phyloP scores from a whole-genome alignment of 2,888 invertebrate species.

The Rhamphomyia laevipes region DNA sequence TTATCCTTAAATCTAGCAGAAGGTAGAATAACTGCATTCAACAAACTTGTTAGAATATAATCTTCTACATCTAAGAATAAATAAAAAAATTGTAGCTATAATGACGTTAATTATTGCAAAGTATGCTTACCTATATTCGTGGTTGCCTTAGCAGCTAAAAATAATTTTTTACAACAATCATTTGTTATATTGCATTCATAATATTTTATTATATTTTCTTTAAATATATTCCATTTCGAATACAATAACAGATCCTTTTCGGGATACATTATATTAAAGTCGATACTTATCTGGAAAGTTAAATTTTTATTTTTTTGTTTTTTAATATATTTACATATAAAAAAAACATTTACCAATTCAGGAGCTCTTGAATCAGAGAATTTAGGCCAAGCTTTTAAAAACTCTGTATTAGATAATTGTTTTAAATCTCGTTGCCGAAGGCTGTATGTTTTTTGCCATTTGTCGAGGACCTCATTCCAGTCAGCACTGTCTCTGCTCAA shows the following conservation, averaged over 20 bases:
- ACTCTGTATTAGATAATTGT: neutral
- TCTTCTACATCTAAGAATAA: neutral
- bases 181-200: slow-evolving; percentile 8
- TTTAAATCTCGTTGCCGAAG: slow-evolving; percentile 9
- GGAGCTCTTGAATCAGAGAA: slow-evolving; percentile 8
- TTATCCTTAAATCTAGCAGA: slow-evolving; percentile 10
- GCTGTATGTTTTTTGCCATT: slow-evolving; percentile 11
- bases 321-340: too few species aligned
- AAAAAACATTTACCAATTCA: slow-evolving; percentile 9
- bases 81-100: neutral
- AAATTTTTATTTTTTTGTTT: too few species aligned
- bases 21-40: slow-evolving; percentile 11
- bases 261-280: slow-evolving; percentile 8
- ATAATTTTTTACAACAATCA: slow-evolving; percentile 8
- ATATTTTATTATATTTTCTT: slow-evolving; percentile 1
- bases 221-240: slow-evolving; percentile 9
- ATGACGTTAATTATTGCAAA: neutral
- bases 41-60: slow-evolving; percentile 9
- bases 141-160: neutral
- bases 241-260: slow-evolving; percentile 4
- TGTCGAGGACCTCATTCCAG: slow-evolving; percentile 12
- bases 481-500: slow-evolving; percentile 8
- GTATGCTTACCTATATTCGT: neutral
- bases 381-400: slow-evolving; percentile 10
- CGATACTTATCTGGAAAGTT: slow-evolving; percentile 8